These are phyloP conservation scores for Paralichthys olivaceus DNA, from an alignment of 2,113 vertebrate genomes.

Conservation along the genomic window DNA sequence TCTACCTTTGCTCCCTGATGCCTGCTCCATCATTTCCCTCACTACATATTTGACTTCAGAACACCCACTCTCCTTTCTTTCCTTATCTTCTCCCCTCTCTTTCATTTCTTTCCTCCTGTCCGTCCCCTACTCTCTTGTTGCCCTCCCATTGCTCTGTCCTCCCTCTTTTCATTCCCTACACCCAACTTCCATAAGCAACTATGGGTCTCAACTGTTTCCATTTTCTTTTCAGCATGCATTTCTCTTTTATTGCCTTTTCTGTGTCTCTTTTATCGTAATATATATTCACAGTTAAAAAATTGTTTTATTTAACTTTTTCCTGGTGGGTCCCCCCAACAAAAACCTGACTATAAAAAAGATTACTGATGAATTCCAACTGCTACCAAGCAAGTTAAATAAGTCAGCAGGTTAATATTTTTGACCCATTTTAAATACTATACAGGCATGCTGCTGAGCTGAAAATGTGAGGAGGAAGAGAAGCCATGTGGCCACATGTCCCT, in stretches of 20 bases:
- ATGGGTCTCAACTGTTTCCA: not conserved
- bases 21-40: constrained; percentile 61
- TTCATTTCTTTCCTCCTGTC: constrained; percentile 29
- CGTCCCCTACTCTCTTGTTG: not conserved
- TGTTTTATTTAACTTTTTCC: not conserved
- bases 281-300: not conserved
- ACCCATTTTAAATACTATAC: too few relatives aligned
- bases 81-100: constrained; percentile 19
- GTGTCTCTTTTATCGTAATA: not conserved
- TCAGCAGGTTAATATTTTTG: too few relatives aligned
- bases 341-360: not conserved
- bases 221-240: not conserved
- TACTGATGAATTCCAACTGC: not conserved
- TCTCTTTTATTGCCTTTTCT: not conserved
- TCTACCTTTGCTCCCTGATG: constrained; percentile 68
- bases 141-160: constrained; percentile 12
- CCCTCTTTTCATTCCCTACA: constrained; percentile 7
- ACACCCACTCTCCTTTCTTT: constrained; percentile 45
- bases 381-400: not conserved
- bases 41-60: constrained; percentile 29
- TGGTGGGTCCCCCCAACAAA: not conserved
- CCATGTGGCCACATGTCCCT: too few relatives aligned
- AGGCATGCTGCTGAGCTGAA: too few relatives aligned
- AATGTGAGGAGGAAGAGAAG: too few relatives aligned
- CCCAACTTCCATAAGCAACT: not conserved